A percentile compares a stretch with the other conserved stretches of the same genome.
Conservation (phyloP, 2,888 invertebrate genomes). For the Biston stratarius region DNA sequence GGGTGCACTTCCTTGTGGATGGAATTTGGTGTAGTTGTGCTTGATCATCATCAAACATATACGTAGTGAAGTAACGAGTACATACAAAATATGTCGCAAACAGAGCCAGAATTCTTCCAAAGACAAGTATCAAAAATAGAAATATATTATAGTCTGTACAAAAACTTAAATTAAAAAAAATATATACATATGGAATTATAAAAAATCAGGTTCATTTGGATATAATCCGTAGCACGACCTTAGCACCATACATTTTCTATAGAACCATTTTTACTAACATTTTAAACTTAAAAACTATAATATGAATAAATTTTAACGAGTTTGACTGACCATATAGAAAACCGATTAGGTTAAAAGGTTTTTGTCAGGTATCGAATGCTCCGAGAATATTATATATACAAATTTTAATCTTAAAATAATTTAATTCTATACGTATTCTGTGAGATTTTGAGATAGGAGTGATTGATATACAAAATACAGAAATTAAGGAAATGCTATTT, state of each 20-base stretch:
- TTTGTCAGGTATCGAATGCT: conserved; percentile 59
- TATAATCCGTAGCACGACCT: conserved; percentile 80
- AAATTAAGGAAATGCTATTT: too few relatives aligned
- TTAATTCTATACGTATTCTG: neutral
- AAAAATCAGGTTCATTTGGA: conserved; percentile 74
- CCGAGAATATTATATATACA: conserved; percentile 38
- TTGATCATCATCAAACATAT: too few relatives aligned
- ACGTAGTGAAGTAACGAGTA: too few relatives aligned
- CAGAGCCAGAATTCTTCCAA: conserved; percentile 49
- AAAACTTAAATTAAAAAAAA: conserved; percentile 67
- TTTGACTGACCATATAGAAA: conserved; percentile 56
- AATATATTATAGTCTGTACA: conserved; percentile 67
- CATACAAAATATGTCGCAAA: neutral
- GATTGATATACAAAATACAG: too few relatives aligned
- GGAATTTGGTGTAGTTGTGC: too few relatives aligned
- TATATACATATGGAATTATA: conserved; percentile 75
- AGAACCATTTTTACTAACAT: conserved; percentile 48
- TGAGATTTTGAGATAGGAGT: neutral
- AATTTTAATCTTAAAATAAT: conserved; percentile 1
- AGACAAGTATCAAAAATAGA: conserved; percentile 53
- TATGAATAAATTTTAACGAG: conserved; percentile 46
- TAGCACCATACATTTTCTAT: conserved; percentile 77
- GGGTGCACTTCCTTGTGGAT: too few relatives aligned
- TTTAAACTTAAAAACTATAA: conserved; percentile 17
- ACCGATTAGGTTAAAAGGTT: conserved; percentile 41